Percentiles rank a stretch among this genome's conserved stretches.
Conservation (phyloP, 2,888 invertebrate genomes). For the Scaptomyza flava region DNA sequence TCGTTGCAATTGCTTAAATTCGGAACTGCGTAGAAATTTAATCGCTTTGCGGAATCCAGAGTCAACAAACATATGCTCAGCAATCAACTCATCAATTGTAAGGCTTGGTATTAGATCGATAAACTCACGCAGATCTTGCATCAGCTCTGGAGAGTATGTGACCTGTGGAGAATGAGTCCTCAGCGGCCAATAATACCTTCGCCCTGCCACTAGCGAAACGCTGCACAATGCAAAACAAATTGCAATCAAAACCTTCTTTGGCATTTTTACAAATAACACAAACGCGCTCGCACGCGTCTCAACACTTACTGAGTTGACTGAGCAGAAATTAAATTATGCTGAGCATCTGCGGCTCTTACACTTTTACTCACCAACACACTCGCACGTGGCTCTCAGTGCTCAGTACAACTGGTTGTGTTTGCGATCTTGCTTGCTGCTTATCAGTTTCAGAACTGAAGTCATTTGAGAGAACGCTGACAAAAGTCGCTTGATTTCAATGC, state of each 20-base stretch:
- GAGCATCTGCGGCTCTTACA: not conserved
- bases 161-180: constrained; percentile 7
- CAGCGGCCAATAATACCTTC: constrained; percentile 15
- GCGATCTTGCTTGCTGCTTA: constrained; percentile 18
- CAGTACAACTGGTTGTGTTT: not conserved
- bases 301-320: constrained; percentile 27
- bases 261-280: constrained; percentile 12
- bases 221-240: constrained; percentile 29
- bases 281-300: constrained; percentile 9
- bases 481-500: not conserved
- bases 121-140: constrained; percentile 73
- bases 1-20: constrained; percentile 63
- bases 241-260: constrained; percentile 16
- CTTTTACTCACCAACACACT: not conserved
- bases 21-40: constrained; percentile 66
- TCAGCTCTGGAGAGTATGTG: constrained; percentile 72
- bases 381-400: not conserved
- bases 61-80: constrained; percentile 77
- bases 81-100: constrained; percentile 67
- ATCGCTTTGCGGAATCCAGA: constrained; percentile 72
- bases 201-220: constrained; percentile 11
- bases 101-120: constrained; percentile 64
- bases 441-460: constrained; percentile 19
- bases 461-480: not conserved
- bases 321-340: constrained; percentile 5